Conservation (phyloP, 2,797 vertebrate species). For the Enteromius paludinosus region DNA sequence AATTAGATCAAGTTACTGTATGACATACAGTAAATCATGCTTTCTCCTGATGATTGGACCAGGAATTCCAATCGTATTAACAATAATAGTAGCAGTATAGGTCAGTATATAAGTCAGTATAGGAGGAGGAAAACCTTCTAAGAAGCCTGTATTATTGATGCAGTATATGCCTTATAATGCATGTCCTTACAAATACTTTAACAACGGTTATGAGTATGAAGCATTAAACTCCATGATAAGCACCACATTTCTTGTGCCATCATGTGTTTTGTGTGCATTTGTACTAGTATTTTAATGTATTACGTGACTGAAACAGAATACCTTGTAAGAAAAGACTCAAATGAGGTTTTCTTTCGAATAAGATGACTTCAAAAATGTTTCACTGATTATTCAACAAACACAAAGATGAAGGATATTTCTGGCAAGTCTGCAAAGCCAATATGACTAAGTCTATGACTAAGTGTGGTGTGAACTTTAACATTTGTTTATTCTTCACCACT, state of each 20-base stretch:
- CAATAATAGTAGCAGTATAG: constrained; percentile 11
- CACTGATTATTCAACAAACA: not conserved
- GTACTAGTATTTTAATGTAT: not conserved
- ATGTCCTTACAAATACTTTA: not conserved
- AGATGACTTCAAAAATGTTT: not conserved
- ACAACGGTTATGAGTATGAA: not conserved
- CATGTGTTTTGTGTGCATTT: not conserved
- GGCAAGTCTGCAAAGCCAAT: not conserved
- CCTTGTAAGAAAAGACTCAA: not conserved
- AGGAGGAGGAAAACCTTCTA: not conserved
- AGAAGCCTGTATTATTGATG: not conserved
- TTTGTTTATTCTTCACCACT: not conserved
- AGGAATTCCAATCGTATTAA: not conserved
- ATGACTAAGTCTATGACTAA: not conserved
- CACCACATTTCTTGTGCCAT: not conserved
- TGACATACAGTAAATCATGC: not conserved
- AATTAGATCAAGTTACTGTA: not conserved
- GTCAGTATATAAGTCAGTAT: not conserved
- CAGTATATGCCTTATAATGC: not conserved
- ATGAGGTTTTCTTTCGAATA: not conserved
- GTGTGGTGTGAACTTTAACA: not conserved
- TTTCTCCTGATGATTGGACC: not conserved
- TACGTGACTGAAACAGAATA: not conserved
- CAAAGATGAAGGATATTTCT: not conserved
- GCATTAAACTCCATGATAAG: not conserved